Evolutionary conservation across 53 echinoderm and acorn worm genomes (phyloP).

Genomic region (Mesocentrotus franciscanus): DNA sequence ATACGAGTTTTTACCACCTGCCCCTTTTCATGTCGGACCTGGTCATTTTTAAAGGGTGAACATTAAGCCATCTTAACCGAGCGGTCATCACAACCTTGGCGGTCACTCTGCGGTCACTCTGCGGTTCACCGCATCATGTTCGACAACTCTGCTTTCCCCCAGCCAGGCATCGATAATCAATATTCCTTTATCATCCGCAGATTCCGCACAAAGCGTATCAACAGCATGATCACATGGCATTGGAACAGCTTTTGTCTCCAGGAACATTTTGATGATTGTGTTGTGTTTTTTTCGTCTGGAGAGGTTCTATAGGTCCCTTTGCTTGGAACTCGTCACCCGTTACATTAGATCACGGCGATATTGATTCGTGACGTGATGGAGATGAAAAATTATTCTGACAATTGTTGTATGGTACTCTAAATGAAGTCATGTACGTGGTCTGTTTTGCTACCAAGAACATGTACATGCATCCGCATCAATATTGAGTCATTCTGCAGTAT

Average conservation of each 20-base stretch:
- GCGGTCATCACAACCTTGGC: slow-evolving; percentile 4
- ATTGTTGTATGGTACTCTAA: not conserved
- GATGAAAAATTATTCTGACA: not conserved
- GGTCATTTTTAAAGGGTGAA: slow-evolving; percentile 25
- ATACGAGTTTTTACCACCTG: not conserved
- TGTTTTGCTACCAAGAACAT: not conserved
- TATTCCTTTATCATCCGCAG: not conserved
- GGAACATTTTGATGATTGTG: not conserved
- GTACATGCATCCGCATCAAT: not conserved
- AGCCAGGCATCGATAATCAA: slow-evolving; percentile 12
- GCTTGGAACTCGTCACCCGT: not conserved
- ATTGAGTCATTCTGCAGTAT: not conserved
- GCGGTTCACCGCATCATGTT: slow-evolving; percentile 35
- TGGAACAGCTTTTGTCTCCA: not conserved
- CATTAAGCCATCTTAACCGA: slow-evolving; percentile 21
- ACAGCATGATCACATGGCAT: slow-evolving; percentile 28
- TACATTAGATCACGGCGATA: slow-evolving; percentile 37
- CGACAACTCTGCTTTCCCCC: not conserved
- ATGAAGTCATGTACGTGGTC: not conserved
- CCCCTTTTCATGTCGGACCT: slow-evolving; percentile 6
- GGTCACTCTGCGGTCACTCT: not conserved
- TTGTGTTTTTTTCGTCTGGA: not conserved
- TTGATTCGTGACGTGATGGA: not conserved
- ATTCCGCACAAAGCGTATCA: not conserved
- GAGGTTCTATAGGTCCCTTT: not conserved